Conservation (phyloP, 2,888 invertebrate species). For the Dichetophora obliterata region DNA sequence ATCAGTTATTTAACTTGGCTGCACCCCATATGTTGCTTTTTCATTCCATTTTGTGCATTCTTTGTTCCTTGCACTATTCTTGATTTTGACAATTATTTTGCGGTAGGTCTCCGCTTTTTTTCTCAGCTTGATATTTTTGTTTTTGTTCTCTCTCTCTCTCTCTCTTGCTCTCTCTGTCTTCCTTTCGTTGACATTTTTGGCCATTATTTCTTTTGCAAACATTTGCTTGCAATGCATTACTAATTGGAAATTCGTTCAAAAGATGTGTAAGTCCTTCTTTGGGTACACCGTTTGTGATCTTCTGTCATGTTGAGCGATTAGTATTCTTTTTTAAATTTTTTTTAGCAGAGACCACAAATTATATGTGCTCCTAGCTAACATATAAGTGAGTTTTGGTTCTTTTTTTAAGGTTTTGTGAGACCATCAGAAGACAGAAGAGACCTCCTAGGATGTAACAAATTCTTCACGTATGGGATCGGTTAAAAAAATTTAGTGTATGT, state of each 20-base stretch:
- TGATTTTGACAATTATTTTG: slow-evolving; percentile 33
- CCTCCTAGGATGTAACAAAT: neutral
- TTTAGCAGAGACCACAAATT: slow-evolving; percentile 11
- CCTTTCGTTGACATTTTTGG: slow-evolving; percentile 14
- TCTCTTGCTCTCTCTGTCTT: neutral
- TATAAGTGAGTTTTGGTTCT: too few species aligned
- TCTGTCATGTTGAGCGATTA: slow-evolving; percentile 29
- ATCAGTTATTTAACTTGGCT: neutral
- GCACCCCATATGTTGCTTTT: slow-evolving; percentile 5
- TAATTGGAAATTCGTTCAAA: slow-evolving; percentile 47
- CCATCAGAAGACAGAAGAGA: neutral
- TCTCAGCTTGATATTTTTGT: neutral
- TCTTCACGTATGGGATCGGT: too few species aligned
- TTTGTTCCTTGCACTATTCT: neutral
- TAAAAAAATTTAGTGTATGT: too few species aligned
- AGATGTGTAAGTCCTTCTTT: slow-evolving; percentile 37
- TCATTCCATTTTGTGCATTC: neutral
- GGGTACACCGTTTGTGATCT: neutral
- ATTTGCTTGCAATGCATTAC: slow-evolving; percentile 40
- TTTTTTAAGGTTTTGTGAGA: too few species aligned
- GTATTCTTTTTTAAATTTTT: slow-evolving; percentile 4
- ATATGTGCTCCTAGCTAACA: neutral
- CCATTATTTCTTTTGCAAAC: neutral
- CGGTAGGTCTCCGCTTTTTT: slow-evolving; percentile 31
- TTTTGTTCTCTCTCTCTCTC: too few species aligned